Evolutionary conservation across 2,113 vertebrate species (phyloP), one percentile per base, ranked within the genome.

Genomic region (Promerops cafer): DNA sequence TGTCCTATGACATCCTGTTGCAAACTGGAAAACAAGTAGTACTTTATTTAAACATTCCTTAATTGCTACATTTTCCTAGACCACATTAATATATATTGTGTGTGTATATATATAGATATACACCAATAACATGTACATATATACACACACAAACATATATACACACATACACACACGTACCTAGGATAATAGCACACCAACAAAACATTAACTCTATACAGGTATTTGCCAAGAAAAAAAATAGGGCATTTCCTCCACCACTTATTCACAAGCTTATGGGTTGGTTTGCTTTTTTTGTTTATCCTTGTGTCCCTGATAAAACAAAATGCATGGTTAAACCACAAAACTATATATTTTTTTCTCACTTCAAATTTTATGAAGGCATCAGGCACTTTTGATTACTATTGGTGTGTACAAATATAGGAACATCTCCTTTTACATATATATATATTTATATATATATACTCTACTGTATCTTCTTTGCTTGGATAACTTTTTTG

Each of bases 351-450:
- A 97, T 96, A 91, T 95, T 97, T 97, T 97, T 96, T 96, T 87
- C 78, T 96, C 93, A 98, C 94, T 97, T 98, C 95, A 98, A 97
- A 97, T 98, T 97, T 95, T 96, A 89, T 96, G 97, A 98, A 98
- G 98, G 98, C 97, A 98, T 98, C 98, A 99, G 99, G 99, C 99
- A 99, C 99, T 99, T 97, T 99, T 97, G 98, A 99, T 98, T 98
- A 97, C 98, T 96, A 97, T 97, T 98, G 98, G 98, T 97, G 97
- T 98, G 97, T 98, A 99, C 98, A 99, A 98, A 99, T 98, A 99
- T 97, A 98, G 95, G 97, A 93, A 98, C 95, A 88, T 97, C 97
- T 82, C 83, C 26, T 93, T 92, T 81, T 74, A 47, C 78, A 74
- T 74, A 89, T 89, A 75, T 91, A 80, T 91, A 94, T 86, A 76